Evolutionary conservation across 1,140 invertebrate species (phyloP).

Genomic region (Megathymus violae): DNA sequence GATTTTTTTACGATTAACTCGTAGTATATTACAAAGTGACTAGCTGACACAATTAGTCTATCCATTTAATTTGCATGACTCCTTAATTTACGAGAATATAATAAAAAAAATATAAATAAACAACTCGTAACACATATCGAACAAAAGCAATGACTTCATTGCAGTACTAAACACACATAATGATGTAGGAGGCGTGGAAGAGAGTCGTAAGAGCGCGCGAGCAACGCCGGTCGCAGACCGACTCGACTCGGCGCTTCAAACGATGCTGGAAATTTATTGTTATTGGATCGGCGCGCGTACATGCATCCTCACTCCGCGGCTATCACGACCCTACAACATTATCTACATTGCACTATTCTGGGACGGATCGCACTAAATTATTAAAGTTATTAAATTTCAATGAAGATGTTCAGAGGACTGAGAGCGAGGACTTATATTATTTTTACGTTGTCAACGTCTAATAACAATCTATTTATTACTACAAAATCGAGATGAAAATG

Average conservation of each 20-base stretch:
- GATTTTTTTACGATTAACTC: too few relatives aligned
- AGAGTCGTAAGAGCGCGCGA: constrained; percentile 28
- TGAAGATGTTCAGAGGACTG: neutral
- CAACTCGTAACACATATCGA: neutral
- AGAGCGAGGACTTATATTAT: too few relatives aligned
- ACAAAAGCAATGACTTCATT: constrained; percentile 17
- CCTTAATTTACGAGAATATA: neutral
- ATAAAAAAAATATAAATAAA: neutral
- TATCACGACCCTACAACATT: constrained; percentile 79
- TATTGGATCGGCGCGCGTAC: constrained; percentile 77
- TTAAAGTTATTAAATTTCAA: constrained; percentile 2
- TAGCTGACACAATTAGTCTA: too few relatives aligned
- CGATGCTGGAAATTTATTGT: constrained; percentile 80
- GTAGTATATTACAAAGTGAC: too few relatives aligned
- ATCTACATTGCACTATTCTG: constrained; percentile 72
- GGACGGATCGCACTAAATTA: constrained; percentile 42
- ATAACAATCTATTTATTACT: too few relatives aligned
- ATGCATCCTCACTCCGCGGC: constrained; percentile 81
- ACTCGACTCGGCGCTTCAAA: constrained; percentile 73
- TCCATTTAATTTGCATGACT: too few relatives aligned
- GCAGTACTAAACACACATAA: constrained; percentile 14
- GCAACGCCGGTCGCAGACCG: constrained; percentile 43
- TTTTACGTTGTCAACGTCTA: too few relatives aligned
- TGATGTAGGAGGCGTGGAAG: constrained; percentile 11
- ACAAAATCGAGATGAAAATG: too few relatives aligned